phyloP scores from a whole-genome alignment of 2,113 vertebrate genomes.

The Odocoileus virginianus region DNA sequence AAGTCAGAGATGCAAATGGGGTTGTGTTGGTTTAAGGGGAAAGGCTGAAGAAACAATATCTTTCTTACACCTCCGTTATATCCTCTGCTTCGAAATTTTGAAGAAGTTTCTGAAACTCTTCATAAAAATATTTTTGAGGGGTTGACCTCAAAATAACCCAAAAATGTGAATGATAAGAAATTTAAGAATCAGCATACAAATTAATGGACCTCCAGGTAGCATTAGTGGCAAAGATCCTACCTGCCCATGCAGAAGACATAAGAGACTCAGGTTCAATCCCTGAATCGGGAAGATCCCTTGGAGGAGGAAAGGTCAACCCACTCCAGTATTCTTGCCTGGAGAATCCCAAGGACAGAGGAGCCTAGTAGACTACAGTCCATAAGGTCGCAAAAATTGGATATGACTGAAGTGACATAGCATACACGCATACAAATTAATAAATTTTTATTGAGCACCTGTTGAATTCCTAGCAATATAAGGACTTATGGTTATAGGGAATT shows the following conservation, averaged over 20 bases:
- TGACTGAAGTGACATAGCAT: not conserved
- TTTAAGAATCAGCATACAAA: not conserved
- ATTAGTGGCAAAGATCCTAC: not conserved
- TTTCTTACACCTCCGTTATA: not conserved
- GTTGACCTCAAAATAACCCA: not conserved
- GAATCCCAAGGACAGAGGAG: not conserved
- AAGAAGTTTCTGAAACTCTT: not conserved
- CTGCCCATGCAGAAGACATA: not conserved
- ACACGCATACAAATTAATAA: not conserved
- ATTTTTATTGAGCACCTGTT: not conserved
- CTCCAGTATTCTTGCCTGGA: not conserved
- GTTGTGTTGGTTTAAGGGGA: not conserved
- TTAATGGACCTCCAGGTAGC: not conserved
- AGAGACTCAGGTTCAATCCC: not conserved
- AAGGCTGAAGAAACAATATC: not conserved
- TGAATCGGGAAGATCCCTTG: not conserved
- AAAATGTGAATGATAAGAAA: not conserved
- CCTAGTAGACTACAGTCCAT: not conserved
- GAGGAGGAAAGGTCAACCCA: not conserved
- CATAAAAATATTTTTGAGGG: not conserved
- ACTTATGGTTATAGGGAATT: not conserved
- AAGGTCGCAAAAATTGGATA: not conserved
- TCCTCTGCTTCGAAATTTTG: not conserved
- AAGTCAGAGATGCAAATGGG: not conserved
- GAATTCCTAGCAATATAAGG: not conserved